These are phyloP conservation scores for Centropyge bicolor DNA, from an alignment of 2,797 vertebrate species.

Conservation along the genomic window DNA sequence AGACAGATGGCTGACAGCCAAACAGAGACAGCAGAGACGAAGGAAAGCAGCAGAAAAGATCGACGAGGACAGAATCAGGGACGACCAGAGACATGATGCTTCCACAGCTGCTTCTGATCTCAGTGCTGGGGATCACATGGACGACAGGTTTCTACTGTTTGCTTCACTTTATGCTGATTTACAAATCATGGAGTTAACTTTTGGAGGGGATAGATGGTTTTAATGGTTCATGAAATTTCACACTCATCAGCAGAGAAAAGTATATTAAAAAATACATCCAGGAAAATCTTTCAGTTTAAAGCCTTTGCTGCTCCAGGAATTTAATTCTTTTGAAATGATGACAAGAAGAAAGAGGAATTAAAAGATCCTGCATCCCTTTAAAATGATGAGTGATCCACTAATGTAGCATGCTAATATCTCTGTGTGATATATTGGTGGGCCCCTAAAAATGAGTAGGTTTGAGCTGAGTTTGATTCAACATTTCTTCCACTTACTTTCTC, in stretches of 20 bases:
- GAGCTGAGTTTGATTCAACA: background rate
- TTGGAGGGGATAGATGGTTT: background rate
- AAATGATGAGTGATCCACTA: too few relatives aligned
- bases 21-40: background rate
- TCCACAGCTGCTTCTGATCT: slow-evolving; percentile 53
- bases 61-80: slow-evolving; percentile 6
- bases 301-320: background rate
- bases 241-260: background rate
- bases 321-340: background rate
- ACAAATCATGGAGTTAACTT: background rate
- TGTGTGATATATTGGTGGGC: too few relatives aligned
- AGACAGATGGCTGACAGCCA: background rate
- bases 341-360: background rate
- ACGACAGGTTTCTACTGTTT: slow-evolving; percentile 68
- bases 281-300: background rate
- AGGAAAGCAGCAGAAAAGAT: slow-evolving; percentile 26
- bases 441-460: background rate
- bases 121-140: slow-evolving; percentile 66
- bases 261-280: too few relatives aligned
- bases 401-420: too few relatives aligned
- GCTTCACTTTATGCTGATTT: background rate
- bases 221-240: background rate
- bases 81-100: slow-evolving; percentile 56
- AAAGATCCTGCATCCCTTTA: background rate
- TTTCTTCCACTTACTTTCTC: background rate